These are phyloP conservation scores for Phainopepla nitens DNA, from an alignment of 2,113 vertebrate species.

Conservation along the genomic window DNA sequence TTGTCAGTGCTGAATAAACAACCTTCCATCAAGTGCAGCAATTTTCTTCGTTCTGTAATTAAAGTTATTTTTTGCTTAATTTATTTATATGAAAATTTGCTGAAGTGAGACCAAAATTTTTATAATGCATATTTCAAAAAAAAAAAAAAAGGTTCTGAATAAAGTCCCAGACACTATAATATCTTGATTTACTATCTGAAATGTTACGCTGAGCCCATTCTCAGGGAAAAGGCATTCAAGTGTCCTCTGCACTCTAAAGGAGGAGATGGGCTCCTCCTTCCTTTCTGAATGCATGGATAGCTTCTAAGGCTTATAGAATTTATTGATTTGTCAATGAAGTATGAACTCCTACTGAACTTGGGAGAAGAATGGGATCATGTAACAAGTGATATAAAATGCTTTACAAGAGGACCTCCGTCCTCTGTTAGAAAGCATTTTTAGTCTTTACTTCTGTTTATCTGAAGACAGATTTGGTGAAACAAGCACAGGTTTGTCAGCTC, in stretches of 20 bases:
- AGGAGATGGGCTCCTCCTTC: neutral
- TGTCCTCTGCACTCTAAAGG: neutral
- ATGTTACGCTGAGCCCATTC: neutral
- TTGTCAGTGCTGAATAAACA: conserved; percentile 44
- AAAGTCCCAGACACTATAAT: neutral
- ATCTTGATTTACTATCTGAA: neutral
- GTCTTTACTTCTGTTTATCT: neutral
- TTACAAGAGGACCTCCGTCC: neutral
- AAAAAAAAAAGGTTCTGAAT: neutral
- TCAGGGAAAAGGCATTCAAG: neutral
- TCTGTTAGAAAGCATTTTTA: neutral
- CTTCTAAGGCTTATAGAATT: neutral
- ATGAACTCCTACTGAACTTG: conserved; percentile 1
- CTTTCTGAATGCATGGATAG: neutral
- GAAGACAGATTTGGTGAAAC: neutral
- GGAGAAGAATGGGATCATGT: neutral
- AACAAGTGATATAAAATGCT: neutral
- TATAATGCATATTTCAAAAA: neutral
- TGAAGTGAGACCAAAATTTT: conserved; percentile 47
- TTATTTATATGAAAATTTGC: conserved; percentile 58
- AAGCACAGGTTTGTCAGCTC: neutral
- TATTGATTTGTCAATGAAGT: neutral
- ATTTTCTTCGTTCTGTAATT: conserved; percentile 57
- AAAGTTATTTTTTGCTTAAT: conserved; percentile 52
- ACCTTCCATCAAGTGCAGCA: conserved; percentile 51